Percentiles rank a stretch among this genome's conserved stretches.
These are phyloP conservation scores for Corvus cornix DNA, from an alignment of 2,113 vertebrate genomes.

Conservation along the genomic window DNA sequence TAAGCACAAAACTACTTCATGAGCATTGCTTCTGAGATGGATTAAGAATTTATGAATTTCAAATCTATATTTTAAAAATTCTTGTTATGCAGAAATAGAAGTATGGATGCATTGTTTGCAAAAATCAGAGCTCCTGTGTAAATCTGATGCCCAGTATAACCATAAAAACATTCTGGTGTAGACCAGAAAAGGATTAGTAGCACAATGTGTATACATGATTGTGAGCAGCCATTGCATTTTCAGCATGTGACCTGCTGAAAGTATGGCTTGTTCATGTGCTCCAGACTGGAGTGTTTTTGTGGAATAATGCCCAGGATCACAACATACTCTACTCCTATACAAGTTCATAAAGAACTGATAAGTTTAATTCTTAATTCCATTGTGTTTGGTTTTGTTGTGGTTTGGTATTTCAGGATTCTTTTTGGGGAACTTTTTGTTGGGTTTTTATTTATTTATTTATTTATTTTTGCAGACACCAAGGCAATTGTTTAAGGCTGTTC, in stretches of 20 bases:
- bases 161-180: not conserved
- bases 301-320: not conserved
- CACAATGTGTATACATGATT: rapidly evolving
- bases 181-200: not conserved
- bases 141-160: not conserved
- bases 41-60: not conserved
- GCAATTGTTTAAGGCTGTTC: not conserved
- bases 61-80: not conserved
- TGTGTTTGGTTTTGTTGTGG: not conserved
- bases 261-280: not conserved
- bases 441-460: too few relatives aligned
- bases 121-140: not conserved
- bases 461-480: not conserved
- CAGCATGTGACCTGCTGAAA: not conserved
- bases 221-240: not conserved
- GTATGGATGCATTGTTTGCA: not conserved
- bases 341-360: not conserved
- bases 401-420: not conserved
- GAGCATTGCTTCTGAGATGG: not conserved
- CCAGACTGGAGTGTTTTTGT: not conserved
- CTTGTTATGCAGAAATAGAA: not conserved
- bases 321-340: not conserved
- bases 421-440: not conserved
- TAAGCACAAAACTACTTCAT: not conserved
- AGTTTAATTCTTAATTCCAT: not conserved